A percentile compares a stretch with the other conserved stretches of the same genome.
phyloP scores from a whole-genome alignment of 2,888 invertebrate genomes.

The Trichogramma evanescens region DNA sequence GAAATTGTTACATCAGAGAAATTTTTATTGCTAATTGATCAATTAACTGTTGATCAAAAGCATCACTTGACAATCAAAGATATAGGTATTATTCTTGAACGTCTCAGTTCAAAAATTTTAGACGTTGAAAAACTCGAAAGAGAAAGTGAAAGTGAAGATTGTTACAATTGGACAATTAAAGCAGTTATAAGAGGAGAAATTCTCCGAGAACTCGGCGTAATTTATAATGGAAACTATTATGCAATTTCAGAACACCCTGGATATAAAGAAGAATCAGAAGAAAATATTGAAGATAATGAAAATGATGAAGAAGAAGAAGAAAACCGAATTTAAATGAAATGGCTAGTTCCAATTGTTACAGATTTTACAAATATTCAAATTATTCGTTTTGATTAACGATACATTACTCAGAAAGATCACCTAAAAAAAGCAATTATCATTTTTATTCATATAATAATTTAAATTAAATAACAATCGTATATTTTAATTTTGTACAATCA shows the following conservation, averaged over 20 bases:
- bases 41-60: constrained; percentile 86
- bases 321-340: no score
- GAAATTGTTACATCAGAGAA: constrained; percentile 84
- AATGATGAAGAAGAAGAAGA: constrained; percentile 69
- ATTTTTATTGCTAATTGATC: constrained; percentile 87
- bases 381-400: no score
- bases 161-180: constrained; percentile 95
- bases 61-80: constrained; percentile 89
- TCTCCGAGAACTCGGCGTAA: constrained; percentile 82
- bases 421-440: no score
- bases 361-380: no score
- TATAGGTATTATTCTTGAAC: constrained; percentile 88
- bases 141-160: constrained; percentile 87
- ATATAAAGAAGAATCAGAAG: constrained; percentile 84
- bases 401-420: no score
- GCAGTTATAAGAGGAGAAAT: constrained; percentile 89
- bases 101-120: constrained; percentile 85
- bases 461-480: no score
- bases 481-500: background rate
- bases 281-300: constrained; percentile 75
- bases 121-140: constrained; percentile 88
- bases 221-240: constrained; percentile 93
- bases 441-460: no score
- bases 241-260: constrained; percentile 92
- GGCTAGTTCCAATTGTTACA: no score